Conservation (phyloP, 1,140 invertebrate genomes). For the Nymphalis io region DNA sequence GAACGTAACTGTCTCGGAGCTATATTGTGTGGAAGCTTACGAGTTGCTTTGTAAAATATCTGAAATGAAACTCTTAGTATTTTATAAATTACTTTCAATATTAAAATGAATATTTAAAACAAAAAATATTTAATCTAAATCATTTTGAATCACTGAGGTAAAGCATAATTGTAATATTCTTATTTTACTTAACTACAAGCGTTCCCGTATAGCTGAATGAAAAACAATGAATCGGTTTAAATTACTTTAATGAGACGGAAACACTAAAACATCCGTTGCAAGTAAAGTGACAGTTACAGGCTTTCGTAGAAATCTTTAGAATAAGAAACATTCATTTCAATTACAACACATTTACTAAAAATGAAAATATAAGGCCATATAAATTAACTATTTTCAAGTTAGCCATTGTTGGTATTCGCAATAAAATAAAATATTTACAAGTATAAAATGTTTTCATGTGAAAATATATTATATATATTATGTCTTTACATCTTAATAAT, state of each 20-base stretch:
- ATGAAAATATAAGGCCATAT: too few relatives aligned
- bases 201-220: conserved; percentile 8
- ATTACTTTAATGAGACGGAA: conserved; percentile 23
- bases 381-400: too few relatives aligned
- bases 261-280: conserved; percentile 12
- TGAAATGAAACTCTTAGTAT: too few relatives aligned
- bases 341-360: too few relatives aligned
- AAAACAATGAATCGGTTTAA: conserved; percentile 21
- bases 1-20: neutral
- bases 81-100: too few relatives aligned
- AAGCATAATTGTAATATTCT: neutral
- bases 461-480: too few relatives aligned
- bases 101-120: too few relatives aligned
- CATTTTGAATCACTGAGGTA: neutral
- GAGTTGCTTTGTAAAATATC: neutral
- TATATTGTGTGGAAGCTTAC: neutral
- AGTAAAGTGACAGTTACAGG: neutral
- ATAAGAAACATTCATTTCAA: neutral
- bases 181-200: conserved; percentile 8
- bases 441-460: too few relatives aligned
- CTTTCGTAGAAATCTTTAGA: neutral
- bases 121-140: too few relatives aligned
- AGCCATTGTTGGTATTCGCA: too few relatives aligned
- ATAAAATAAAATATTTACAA: too few relatives aligned
- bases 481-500: too few relatives aligned